phyloP scores from a whole-genome alignment of 2,888 invertebrate species.

The Cosmia trapezina region DNA sequence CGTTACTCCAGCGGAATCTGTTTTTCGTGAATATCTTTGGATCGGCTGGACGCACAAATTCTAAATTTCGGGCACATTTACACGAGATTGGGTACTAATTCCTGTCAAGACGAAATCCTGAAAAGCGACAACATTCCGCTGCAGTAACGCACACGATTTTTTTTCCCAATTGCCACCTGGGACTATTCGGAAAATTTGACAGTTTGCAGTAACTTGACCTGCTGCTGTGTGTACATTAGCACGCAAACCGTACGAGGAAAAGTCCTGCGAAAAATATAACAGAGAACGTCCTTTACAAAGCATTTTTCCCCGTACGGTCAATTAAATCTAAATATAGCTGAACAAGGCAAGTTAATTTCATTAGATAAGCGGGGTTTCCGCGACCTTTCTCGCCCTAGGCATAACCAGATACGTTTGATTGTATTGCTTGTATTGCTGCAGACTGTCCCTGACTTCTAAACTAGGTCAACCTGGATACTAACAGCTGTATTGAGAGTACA shows the following conservation, averaged over 20 bases:
- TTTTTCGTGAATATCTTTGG: too few relatives aligned
- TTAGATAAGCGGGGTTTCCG: constrained; percentile 24
- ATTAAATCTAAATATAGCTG: constrained; percentile 51
- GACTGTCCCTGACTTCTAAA: constrained; percentile 48
- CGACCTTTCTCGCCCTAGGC: constrained; percentile 37
- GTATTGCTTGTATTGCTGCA: constrained; percentile 42
- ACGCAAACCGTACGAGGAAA: constrained; percentile 35
- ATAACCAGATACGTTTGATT: constrained; percentile 38
- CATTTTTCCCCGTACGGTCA: constrained; percentile 26
- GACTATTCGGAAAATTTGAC: too few relatives aligned
- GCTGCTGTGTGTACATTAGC: constrained; percentile 4
- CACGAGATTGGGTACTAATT: too few relatives aligned
- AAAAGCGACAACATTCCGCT: too few relatives aligned
- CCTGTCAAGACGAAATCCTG: too few relatives aligned
- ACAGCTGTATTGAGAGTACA: constrained; percentile 19
- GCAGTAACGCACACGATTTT: too few relatives aligned
- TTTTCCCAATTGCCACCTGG: too few relatives aligned
- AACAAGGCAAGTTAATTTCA: constrained; percentile 31
- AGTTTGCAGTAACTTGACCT: too few relatives aligned
- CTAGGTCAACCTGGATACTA: constrained; percentile 43
- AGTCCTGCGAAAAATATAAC: constrained; percentile 28
- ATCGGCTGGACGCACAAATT: too few relatives aligned
- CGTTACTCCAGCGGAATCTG: too few relatives aligned
- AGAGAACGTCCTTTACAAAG: constrained; percentile 20
- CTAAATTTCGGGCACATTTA: too few relatives aligned